Conservation (phyloP, 1,140 invertebrate genomes). For the Ceratina calcarata region DNA sequence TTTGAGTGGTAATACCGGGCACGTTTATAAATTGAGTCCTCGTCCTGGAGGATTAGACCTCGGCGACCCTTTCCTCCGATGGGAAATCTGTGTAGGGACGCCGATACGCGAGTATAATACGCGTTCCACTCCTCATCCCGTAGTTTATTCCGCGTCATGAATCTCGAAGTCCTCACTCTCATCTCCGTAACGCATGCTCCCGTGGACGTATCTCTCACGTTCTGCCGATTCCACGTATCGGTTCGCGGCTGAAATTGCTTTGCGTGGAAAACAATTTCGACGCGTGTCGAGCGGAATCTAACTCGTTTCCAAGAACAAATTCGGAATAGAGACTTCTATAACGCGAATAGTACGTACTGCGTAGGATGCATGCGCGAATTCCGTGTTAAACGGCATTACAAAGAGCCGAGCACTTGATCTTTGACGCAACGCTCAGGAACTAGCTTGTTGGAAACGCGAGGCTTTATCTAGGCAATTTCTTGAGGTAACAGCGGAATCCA, state of each 20-base stretch:
- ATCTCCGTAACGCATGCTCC: not conserved
- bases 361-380: too few relatives aligned
- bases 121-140: constrained; percentile 49
- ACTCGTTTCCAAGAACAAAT: too few relatives aligned
- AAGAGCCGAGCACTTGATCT: too few relatives aligned
- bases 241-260: too few relatives aligned
- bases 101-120: constrained; percentile 55
- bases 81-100: constrained; percentile 66
- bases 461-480: not conserved
- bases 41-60: constrained; percentile 66
- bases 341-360: too few relatives aligned
- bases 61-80: constrained; percentile 42
- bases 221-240: constrained; percentile 5
- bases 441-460: not conserved
- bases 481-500: not conserved
- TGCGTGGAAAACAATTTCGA: too few relatives aligned
- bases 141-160: constrained; percentile 70
- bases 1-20: constrained; percentile 67
- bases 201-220: not conserved
- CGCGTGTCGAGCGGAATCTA: too few relatives aligned
- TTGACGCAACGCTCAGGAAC: too few relatives aligned
- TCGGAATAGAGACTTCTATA: too few relatives aligned
- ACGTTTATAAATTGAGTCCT: constrained; percentile 72
- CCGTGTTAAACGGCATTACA: too few relatives aligned
- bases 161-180: constrained; percentile 46